phyloP scores from a whole-genome alignment of 2,797 vertebrate species.

The Etheostoma perlongum region DNA sequence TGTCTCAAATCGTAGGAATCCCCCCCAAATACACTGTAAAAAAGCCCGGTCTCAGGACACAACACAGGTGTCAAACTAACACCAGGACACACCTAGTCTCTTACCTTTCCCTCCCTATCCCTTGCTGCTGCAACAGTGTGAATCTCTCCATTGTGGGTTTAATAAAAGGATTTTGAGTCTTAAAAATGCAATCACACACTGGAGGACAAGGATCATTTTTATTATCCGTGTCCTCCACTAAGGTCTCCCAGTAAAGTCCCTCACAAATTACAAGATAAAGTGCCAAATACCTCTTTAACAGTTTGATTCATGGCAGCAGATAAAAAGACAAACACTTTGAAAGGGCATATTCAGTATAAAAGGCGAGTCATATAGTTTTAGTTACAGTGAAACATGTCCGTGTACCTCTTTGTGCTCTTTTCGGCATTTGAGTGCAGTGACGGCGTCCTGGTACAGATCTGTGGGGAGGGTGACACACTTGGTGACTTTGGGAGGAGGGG shows the following conservation, averaged over 20 bases:
- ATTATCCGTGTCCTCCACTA: background rate
- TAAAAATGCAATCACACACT: background rate
- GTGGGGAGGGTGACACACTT: constrained; percentile 95
- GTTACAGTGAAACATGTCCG: too few relatives aligned
- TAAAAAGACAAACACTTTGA: background rate
- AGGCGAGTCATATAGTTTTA: too few relatives aligned
- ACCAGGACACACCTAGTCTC: too few relatives aligned
- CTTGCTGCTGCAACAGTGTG: background rate
- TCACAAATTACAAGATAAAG: background rate
- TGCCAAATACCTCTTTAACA: background rate
- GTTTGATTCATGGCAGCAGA: background rate
- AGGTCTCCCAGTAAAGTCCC: background rate
- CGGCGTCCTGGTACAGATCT: constrained; percentile 95
- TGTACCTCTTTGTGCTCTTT: constrained; percentile 98
- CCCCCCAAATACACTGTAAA: too few relatives aligned
- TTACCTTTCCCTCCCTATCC: too few relatives aligned
- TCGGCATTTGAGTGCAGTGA: constrained; percentile 96
- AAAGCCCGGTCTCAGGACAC: too few relatives aligned
- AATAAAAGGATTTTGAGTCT: too few relatives aligned
- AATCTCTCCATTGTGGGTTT: too few relatives aligned
- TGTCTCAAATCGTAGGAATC: too few relatives aligned
- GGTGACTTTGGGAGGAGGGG: constrained; percentile 96
- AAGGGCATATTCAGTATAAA: background rate
- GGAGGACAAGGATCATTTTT: background rate
- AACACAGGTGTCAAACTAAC: too few relatives aligned